A percentile compares a stretch with the other conserved stretches of the same genome.
Conservation (phyloP, 92 coral and sea anemone genomes). For the Plumapathes pennacea region DNA sequence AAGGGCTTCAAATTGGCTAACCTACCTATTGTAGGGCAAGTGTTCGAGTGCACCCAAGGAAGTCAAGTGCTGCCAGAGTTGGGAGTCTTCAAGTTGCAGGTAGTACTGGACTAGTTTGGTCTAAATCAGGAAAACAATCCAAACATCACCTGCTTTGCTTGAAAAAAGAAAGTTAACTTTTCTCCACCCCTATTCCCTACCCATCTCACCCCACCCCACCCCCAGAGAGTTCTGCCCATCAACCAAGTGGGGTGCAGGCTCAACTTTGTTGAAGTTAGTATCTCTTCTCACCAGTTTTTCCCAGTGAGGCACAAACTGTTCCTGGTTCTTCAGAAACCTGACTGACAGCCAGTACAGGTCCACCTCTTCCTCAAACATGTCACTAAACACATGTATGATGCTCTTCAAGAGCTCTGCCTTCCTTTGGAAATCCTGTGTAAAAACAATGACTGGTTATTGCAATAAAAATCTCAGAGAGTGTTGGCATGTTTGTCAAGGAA, state of each 20-base stretch:
- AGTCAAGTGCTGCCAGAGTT: conserved; percentile 60
- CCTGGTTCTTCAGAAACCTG: conserved; percentile 74
- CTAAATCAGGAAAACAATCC: conserved; percentile 42
- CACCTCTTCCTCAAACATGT: conserved; percentile 84
- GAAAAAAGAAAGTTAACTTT: too few species aligned
- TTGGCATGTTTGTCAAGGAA: too few species aligned
- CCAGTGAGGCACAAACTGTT: conserved; percentile 55
- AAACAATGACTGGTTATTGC: too few species aligned
- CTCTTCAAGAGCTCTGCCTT: conserved; percentile 54
- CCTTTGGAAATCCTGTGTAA: conserved; percentile 55
- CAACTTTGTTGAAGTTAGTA: too few species aligned
- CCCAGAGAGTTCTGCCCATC: too few species aligned
- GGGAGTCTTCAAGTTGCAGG: conserved; percentile 68
- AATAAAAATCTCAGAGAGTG: too few species aligned
- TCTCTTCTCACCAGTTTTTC: conserved; percentile 84
- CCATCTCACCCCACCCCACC: too few species aligned
- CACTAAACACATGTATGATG: conserved; percentile 74
- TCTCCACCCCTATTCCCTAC: too few species aligned
- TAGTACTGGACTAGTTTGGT: conserved; percentile 66
- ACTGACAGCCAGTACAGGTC: conserved; percentile 86
- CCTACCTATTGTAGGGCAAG: conserved; percentile 75
- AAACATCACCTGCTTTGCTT: too few species aligned
- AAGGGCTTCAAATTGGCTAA: neutral
- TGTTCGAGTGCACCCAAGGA: conserved; percentile 59
- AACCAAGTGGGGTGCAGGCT: too few species aligned